Evolutionary conservation across 2,113 vertebrate species (phyloP), one percentile per base, ranked within the genome.

Genomic region (Piprites chloris): DNA sequence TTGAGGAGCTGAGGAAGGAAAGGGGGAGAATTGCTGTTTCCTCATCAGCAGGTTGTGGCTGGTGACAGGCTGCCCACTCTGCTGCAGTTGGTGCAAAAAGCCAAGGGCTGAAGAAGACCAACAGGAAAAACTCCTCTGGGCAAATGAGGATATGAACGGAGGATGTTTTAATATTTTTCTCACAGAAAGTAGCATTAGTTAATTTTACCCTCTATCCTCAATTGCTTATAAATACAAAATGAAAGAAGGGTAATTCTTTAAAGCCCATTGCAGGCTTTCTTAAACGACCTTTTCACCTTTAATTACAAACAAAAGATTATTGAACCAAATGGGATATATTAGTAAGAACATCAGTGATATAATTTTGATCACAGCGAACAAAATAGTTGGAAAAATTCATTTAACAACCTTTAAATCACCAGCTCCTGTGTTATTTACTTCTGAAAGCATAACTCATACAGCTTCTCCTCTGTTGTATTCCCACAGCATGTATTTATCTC

Each of bases 251-350:
- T 92, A 85, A 94, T 91, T 96, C 87, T 94, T 96, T 94, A 94
- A 94, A 91, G 59, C 19, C 55, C 81, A 71, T 65, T 53, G 37
- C 73, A 89, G 69, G 69, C 80, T 93, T 96, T 96, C 87, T 94
- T 89, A 89, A 96, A 85, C 47, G 90, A 94, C 94, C 96, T 85
- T 76, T 90, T 95, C 86, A 96, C 93, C 90, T 93, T 66, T 82
- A 96, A 94, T 96, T 96, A 94, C 86, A 93, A 97, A 93, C 83
- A 96, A 92, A 95, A 96, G 83, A 96, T 92, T 94, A 96, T 96
- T 91, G 80, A 95, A 80, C 66, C 93, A 93, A 96, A 93, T 94
- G 95, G 92, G 96, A 95, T 96, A 66, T 93, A 95, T 93, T 96
- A 90, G 77, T 87, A 87, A 76, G 94, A 96, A 88, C 88, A 96